Evolutionary conservation across 2,888 invertebrate genomes (phyloP).

Genomic region (Nomada fucata): DNA sequence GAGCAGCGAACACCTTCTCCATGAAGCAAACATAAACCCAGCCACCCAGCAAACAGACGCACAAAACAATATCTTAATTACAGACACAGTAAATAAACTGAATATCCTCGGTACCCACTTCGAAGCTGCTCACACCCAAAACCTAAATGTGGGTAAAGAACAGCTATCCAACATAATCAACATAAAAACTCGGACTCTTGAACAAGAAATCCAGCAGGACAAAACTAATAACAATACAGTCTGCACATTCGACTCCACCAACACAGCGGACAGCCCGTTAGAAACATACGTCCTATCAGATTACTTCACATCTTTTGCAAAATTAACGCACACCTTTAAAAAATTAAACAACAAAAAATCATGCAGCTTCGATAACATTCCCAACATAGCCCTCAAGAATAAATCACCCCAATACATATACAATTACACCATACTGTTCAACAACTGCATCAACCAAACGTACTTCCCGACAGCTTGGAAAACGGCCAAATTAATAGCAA

Average conservation of each 20-base stretch:
- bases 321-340: no score
- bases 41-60: not conserved
- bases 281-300: not conserved
- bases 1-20: fast-evolving
- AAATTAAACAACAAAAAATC: slow-evolving; percentile 34
- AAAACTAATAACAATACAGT: not conserved
- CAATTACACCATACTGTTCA: slow-evolving; percentile 3
- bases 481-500: slow-evolving; percentile 8
- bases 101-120: slow-evolving; percentile 23
- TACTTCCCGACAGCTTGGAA: slow-evolving; percentile 22
- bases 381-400: slow-evolving; percentile 9
- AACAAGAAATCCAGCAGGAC: not conserved
- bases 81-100: not conserved
- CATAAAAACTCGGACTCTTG: no score
- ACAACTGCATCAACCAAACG: slow-evolving; percentile 17
- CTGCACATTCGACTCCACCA: not conserved
- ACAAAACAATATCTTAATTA: not conserved
- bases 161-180: not conserved
- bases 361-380: slow-evolving; percentile 6
- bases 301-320: not conserved
- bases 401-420: not conserved
- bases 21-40: not conserved
- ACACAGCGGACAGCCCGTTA: not conserved
- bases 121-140: slow-evolving; percentile 14
- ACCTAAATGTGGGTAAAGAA: not conserved